A percentile compares a stretch with the other conserved stretches of the same genome.
Evolutionary conservation across 2,888 invertebrate species (phyloP).

Genomic region (Cryptocephalus primarius): DNA sequence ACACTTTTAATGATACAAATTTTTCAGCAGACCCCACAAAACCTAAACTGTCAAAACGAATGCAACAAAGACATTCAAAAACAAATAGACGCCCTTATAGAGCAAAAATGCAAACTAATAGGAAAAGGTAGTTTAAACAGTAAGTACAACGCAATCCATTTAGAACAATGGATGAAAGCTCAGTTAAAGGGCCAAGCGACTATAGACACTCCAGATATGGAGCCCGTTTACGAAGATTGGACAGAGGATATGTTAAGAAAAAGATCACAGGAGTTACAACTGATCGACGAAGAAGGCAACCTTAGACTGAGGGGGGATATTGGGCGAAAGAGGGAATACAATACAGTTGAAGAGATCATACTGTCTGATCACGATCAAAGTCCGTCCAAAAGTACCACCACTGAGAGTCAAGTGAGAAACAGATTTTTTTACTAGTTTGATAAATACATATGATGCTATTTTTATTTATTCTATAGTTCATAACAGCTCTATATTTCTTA

Average conservation of each 20-base stretch:
- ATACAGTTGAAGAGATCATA: slow-evolving; percentile 36
- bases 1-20: slow-evolving; percentile 15
- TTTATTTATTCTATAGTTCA: background rate
- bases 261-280: slow-evolving; percentile 57
- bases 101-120: slow-evolving; percentile 52
- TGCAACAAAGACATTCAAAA: slow-evolving; percentile 29
- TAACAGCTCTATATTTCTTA: no score
- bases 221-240: slow-evolving; percentile 53
- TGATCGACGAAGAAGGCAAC: slow-evolving; percentile 40
- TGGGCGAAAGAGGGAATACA: slow-evolving; percentile 30
- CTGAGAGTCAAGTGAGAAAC: slow-evolving; percentile 60
- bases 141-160: slow-evolving; percentile 60
- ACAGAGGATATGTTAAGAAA: slow-evolving; percentile 61
- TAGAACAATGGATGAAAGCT: slow-evolving; percentile 68
- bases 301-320: slow-evolving; percentile 6
- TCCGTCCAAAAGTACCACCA: slow-evolving; percentile 65
- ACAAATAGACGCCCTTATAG: slow-evolving; percentile 49
- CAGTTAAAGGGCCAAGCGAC: slow-evolving; percentile 16
- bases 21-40: slow-evolving; percentile 27
- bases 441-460: background rate
- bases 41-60: slow-evolving; percentile 21
- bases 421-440: background rate
- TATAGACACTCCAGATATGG: slow-evolving; percentile 33
- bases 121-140: slow-evolving; percentile 51
- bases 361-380: slow-evolving; percentile 47